phyloP scores from a whole-genome alignment of 2,888 invertebrate genomes.

The Drosophila eohydei region DNA sequence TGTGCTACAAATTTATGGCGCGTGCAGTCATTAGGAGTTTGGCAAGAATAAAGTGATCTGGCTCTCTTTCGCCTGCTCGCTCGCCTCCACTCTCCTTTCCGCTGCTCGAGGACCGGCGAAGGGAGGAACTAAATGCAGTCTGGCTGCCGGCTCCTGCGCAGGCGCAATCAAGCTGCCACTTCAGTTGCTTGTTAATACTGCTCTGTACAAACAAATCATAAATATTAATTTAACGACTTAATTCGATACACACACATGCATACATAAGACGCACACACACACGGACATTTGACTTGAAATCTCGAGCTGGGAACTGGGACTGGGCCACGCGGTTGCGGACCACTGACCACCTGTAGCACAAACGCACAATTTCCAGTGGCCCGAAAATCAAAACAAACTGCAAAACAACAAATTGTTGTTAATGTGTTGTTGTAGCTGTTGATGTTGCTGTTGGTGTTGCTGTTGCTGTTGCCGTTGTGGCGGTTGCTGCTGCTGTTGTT shows the following conservation, averaged over 20 bases:
- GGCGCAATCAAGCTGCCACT: constrained; percentile 24
- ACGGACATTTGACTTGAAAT: constrained; percentile 8
- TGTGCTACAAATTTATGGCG: constrained; percentile 54
- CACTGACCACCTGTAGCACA: constrained; percentile 69
- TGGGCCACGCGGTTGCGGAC: constrained; percentile 30
- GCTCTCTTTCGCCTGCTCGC: neutral
- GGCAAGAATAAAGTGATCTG: constrained; percentile 52
- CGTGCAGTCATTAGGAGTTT: constrained; percentile 71
- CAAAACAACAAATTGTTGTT: constrained; percentile 62
- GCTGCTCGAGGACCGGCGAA: constrained; percentile 6
- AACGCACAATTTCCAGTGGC: constrained; percentile 57
- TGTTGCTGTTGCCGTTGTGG: constrained; percentile 35
- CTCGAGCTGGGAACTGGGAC: constrained; percentile 12
- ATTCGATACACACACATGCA: constrained; percentile 54
- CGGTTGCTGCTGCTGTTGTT: constrained; percentile 19
- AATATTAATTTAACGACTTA: constrained; percentile 80
- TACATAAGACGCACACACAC: neutral
- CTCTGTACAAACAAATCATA: constrained; percentile 76
- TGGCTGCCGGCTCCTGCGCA: constrained; percentile 4
- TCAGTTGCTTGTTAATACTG: constrained; percentile 30
- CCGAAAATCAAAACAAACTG: constrained; percentile 74
- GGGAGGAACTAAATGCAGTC: neutral
- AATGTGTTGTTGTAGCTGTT: constrained; percentile 42
- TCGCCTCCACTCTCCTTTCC: neutral
- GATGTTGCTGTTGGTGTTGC: constrained; percentile 23